phyloP scores from a whole-genome alignment of 2,797 vertebrate species.

The Pantherophis vulpinus region DNA sequence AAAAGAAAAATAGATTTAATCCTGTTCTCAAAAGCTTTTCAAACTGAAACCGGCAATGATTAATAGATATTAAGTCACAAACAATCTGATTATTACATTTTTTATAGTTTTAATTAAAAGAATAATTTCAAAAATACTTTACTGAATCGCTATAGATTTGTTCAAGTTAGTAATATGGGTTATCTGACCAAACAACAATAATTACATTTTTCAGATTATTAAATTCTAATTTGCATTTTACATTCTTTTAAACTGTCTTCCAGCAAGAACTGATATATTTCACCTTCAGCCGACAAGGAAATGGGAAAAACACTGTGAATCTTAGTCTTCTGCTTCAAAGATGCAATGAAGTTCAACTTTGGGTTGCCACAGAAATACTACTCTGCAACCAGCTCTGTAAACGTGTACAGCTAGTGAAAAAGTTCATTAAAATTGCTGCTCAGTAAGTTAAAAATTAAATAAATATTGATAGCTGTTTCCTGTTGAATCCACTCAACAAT shows the following conservation, averaged over 20 bases:
- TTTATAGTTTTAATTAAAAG: slow-evolving; percentile 10
- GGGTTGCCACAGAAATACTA: slow-evolving; percentile 95
- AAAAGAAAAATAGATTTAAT: slow-evolving; percentile 5
- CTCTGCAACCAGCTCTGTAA: slow-evolving; percentile 89
- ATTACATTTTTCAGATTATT: slow-evolving; percentile 1
- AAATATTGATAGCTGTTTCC: neutral
- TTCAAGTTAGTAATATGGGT: slow-evolving; percentile 31
- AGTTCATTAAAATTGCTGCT: slow-evolving; percentile 96
- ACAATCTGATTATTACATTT: slow-evolving; percentile 10
- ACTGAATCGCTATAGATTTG: neutral
- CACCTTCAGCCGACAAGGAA: slow-evolving; percentile 87
- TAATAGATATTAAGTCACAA: slow-evolving; percentile 10
- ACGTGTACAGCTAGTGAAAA: slow-evolving; percentile 96
- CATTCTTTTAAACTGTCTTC: slow-evolving; percentile 50
- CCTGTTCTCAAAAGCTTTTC: slow-evolving; percentile 19
- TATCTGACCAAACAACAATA: neutral
- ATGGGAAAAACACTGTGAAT: slow-evolving; percentile 79
- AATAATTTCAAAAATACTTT: slow-evolving; percentile 2
- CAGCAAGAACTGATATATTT: slow-evolving; percentile 98
- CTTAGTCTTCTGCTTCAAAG: slow-evolving; percentile 92
- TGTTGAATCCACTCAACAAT: neutral
- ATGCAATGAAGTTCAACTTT: slow-evolving; percentile 94
- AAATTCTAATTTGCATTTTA: neutral
- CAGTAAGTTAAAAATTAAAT: slow-evolving; percentile 80
- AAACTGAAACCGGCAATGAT: slow-evolving; percentile 20